Conservation (phyloP, 2,888 invertebrate species). For the Lasioglossum morio region DNA sequence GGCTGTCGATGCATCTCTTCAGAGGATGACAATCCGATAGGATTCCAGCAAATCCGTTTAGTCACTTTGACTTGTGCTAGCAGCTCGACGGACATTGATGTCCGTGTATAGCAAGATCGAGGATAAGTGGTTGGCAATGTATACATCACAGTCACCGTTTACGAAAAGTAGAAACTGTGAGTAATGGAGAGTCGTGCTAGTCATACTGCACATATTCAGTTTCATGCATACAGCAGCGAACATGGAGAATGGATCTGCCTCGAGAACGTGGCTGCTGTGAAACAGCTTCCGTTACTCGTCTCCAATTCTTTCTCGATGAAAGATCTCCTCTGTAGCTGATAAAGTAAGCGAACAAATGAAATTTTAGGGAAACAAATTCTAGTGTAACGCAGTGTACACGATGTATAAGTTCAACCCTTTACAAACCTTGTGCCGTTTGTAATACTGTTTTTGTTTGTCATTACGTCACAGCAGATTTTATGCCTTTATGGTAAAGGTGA, state of each 20-base stretch:
- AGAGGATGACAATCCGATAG: background rate
- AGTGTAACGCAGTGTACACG: background rate
- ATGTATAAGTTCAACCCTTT: too few species aligned
- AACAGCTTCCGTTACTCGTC: background rate
- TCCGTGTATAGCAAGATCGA: background rate
- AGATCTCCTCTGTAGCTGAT: background rate
- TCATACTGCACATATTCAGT: background rate
- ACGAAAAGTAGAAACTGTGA: slow-evolving; percentile 5
- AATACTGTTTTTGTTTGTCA: too few species aligned
- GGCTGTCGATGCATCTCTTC: background rate
- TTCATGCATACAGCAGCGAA: background rate
- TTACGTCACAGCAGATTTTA: too few species aligned
- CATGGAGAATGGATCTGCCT: background rate
- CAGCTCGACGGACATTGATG: background rate
- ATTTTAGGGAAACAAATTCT: background rate
- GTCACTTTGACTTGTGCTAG: background rate
- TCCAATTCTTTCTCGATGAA: background rate
- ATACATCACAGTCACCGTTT: background rate
- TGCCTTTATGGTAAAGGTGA: too few species aligned
- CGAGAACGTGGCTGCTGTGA: background rate
- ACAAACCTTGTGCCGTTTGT: too few species aligned
- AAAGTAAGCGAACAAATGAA: background rate
- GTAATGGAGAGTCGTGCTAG: background rate
- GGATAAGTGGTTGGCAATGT: background rate
- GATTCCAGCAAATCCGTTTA: background rate